phyloP scores from a whole-genome alignment of 2,888 invertebrate species.

The Taphrorychus bicolor region DNA sequence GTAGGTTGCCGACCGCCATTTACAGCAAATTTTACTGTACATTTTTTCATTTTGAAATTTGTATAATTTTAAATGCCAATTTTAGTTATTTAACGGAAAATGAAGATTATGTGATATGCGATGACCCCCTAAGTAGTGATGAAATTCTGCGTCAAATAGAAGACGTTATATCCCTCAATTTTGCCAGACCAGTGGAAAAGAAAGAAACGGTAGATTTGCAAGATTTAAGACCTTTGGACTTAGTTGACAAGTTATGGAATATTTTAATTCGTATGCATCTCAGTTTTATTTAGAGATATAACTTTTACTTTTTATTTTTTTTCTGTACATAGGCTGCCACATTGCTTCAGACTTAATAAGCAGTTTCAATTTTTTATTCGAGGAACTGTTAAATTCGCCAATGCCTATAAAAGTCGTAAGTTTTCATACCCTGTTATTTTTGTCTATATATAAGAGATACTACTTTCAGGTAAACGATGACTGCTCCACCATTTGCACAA shows the following conservation, averaged over 20 bases:
- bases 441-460: neutral
- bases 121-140: constrained; percentile 22
- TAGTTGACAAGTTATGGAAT: constrained; percentile 45
- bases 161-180: constrained; percentile 10
- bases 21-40: too few species aligned
- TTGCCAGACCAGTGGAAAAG: neutral
- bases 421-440: neutral
- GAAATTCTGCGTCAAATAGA: constrained; percentile 29
- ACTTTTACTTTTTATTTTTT: constrained; percentile 29
- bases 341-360: constrained; percentile 41
- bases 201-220: constrained; percentile 35
- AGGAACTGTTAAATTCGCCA: constrained; percentile 27
- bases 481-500: constrained; percentile 41
- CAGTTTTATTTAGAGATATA: neutral
- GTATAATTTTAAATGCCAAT: neutral
- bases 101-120: constrained; percentile 12
- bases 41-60: neutral
- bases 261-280: constrained; percentile 38
- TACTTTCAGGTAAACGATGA: constrained; percentile 41
- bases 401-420: neutral
- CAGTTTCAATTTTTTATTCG: constrained; percentile 45
- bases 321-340: constrained; percentile 45
- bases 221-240: constrained; percentile 40
- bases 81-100: neutral
- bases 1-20: neutral